Conservation (phyloP, 2,888 invertebrate species). For the Synergus laeviventris region DNA sequence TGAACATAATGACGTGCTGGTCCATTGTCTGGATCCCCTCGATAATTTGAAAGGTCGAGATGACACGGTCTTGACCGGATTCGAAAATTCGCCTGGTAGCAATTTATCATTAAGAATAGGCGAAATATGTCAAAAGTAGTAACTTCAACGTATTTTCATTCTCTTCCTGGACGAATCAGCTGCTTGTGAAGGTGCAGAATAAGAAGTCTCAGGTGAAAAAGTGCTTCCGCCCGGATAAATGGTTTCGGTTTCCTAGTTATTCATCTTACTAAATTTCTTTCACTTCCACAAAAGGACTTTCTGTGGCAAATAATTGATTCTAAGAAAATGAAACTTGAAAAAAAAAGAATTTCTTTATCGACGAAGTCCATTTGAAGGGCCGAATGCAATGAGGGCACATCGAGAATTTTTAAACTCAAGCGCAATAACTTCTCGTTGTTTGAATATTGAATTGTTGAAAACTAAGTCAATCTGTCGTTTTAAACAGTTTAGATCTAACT, state of each 20-base stretch:
- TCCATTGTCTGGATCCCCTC: constrained; percentile 8
- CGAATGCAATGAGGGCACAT: too few species aligned
- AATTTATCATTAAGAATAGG: constrained; percentile 10
- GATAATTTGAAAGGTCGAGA: constrained; percentile 9
- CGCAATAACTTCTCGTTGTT: too few species aligned
- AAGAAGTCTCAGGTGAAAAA: constrained; percentile 6
- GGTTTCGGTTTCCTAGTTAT: neutral
- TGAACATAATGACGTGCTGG: neutral
- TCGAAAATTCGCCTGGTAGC: neutral
- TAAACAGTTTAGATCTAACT: neutral
- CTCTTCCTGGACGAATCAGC: neutral
- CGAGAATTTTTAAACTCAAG: too few species aligned
- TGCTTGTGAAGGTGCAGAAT: neutral
- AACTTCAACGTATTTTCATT: neutral
- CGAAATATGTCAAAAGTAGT: neutral
- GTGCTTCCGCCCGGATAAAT: neutral
- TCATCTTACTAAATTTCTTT: neutral
- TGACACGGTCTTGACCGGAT: constrained; percentile 8
- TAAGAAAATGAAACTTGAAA: neutral
- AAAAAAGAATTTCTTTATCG: neutral
- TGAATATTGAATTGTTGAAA: too few species aligned
- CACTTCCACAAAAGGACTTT: neutral
- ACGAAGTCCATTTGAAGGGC: too few species aligned
- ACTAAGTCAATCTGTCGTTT: neutral
- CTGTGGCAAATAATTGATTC: constrained; percentile 10